Evolutionary conservation across 2,888 invertebrate species (phyloP).

Genomic region (Candidula unifasciata): DNA sequence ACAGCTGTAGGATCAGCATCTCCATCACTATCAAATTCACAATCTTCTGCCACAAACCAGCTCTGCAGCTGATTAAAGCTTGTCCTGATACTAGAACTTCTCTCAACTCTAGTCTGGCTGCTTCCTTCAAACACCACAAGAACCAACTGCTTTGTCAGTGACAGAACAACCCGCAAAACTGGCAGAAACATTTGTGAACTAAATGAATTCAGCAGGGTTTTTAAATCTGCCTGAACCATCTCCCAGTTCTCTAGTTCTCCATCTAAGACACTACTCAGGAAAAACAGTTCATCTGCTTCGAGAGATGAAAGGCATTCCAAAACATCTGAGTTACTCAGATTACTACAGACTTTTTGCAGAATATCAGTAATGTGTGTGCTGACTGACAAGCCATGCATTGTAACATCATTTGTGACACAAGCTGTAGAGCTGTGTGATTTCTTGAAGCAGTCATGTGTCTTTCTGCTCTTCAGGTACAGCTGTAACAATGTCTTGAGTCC

Average conservation of each 20-base stretch:
- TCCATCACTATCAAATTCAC: conserved; percentile 41
- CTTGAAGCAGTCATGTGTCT: neutral
- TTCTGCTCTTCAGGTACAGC: neutral
- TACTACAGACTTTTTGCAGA: neutral
- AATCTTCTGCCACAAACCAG: conserved; percentile 21
- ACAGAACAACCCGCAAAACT: neutral
- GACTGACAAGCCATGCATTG: neutral
- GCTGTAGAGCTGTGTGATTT: neutral
- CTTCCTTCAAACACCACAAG: conserved; percentile 11
- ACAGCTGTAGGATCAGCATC: conserved; percentile 45
- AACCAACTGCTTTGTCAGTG: neutral
- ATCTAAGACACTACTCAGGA: neutral
- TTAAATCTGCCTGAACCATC: neutral
- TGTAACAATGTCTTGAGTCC: conserved; percentile 1
- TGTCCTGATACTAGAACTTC: neutral
- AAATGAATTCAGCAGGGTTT: neutral
- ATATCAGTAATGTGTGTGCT: neutral
- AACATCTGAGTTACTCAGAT: neutral
- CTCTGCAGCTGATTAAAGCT: conserved; percentile 25
- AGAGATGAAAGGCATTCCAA: neutral
- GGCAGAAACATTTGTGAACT: neutral
- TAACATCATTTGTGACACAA: neutral
- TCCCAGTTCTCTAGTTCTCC: neutral
- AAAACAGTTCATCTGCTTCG: neutral
- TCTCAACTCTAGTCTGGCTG: conserved; percentile 7